Evolutionary conservation across 1,140 invertebrate genomes (phyloP), one percentile per base, ranked within the genome.

Genomic region (Aphis gossypii): DNA sequence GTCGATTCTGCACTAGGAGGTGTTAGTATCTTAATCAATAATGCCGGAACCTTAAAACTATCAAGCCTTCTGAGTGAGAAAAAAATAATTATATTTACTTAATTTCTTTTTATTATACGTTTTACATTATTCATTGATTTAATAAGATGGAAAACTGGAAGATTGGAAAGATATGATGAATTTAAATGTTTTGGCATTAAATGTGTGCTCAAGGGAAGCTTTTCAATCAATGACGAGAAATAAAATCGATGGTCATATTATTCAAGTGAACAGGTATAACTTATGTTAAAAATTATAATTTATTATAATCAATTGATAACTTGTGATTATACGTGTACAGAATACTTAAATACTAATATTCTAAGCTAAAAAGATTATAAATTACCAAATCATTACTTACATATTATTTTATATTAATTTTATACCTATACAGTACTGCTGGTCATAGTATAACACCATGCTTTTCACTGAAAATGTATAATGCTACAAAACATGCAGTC

Each of bases 221-320:
- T 76, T 18, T 76, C 60, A 76, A 76, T 76, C 60, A 18, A 76
- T 76, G 60, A n/a, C 60, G n/a, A 76, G 14, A 76, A 76, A 76
- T 76, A 76, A 76, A 76, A 76, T 76, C 14, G 60, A 76, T n/a
- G 60, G 60, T n/a, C 60, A 76, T 76, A 76, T 76, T 76, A 76
- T 76, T 76, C 60, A 76, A 76, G 14, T 76, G 4, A 76, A 18
- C 30, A 76, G 60, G 60, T 76, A 68, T 68, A 68, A 11, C 60
- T 18, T 18, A 18, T 76, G 30, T 35, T 76, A n/a, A 76, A 76
- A n/a, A 76, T 76, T 20, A 76, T n/a, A n/a, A 76, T n/a, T 76
- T 6, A 76, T 76, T 76, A 76, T 51, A 1, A 76, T 76, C n/a
- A 76, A 76, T 60, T 60, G 30, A 54, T 76, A 21, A n/a, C n/a